These are phyloP conservation scores for Drosophila ohnishii DNA, from an alignment of 1,140 invertebrate species.

Conservation along the genomic window DNA sequence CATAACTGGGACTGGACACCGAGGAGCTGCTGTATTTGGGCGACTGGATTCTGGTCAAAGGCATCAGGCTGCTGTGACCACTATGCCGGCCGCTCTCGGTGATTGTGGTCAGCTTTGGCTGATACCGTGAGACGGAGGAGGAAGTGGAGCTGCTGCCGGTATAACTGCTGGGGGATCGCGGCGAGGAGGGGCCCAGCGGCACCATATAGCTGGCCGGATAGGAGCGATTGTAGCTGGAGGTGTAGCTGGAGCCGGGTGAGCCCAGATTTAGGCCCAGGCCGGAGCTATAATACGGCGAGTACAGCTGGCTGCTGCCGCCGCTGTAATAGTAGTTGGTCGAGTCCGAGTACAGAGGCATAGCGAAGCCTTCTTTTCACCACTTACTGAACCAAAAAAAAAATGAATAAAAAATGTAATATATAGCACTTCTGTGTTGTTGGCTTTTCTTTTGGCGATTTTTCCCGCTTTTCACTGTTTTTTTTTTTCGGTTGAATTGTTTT, in stretches of 20 bases:
- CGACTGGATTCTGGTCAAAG: slow-evolving; percentile 83
- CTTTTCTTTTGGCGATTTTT: slow-evolving; percentile 20
- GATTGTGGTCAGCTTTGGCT: slow-evolving; percentile 90
- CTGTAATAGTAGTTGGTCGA: slow-evolving; percentile 77
- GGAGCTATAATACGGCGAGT: slow-evolving; percentile 85
- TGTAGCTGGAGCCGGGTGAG: slow-evolving; percentile 52
- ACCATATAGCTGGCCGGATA: slow-evolving; percentile 73
- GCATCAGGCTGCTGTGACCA: slow-evolving; percentile 64
- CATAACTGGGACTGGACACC: slow-evolving; percentile 33
- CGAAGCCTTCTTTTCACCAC: background rate
- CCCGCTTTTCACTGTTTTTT: slow-evolving; percentile 4
- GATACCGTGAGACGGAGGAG: slow-evolving; percentile 84
- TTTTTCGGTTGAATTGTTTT: slow-evolving; percentile 14
- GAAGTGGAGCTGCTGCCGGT: slow-evolving; percentile 41
- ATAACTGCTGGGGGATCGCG: slow-evolving; percentile 48
- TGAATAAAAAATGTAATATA: background rate
- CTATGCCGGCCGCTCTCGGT: slow-evolving; percentile 84
- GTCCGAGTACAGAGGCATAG: slow-evolving; percentile 82
- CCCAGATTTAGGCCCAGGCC: slow-evolving; percentile 57
- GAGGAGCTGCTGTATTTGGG: slow-evolving; percentile 79
- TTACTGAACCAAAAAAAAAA: slow-evolving; percentile 5
- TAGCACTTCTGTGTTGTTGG: slow-evolving; percentile 9
- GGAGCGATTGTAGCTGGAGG: slow-evolving; percentile 70
- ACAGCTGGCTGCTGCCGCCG: slow-evolving; percentile 83
- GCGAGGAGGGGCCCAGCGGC: slow-evolving; percentile 57